Base-by-base conservation (phyloP, 2,888 invertebrate species). In the Nezara viridula region DNA sequence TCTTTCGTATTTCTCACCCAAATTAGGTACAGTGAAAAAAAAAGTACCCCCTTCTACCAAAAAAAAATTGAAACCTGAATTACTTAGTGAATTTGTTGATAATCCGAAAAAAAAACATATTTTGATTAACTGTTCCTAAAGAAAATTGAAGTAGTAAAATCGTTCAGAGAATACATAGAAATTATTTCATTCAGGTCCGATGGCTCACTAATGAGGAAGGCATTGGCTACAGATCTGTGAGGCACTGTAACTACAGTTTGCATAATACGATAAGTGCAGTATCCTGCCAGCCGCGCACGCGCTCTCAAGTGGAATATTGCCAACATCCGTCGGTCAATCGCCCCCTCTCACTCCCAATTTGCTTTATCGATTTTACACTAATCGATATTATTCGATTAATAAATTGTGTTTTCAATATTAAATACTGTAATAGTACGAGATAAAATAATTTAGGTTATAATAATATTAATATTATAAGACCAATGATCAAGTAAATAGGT, bases 291-390 rank as follows among this genome's bases (percentile, higher is more conserved):
- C 37, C 66, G 40, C 44, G 88, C 88, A 88, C 88, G 88, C 88
- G 86, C 37, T 47, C 88, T 86, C 73, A 88, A 88, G 88, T 88
- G 88, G 88, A 88, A 60, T 66, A 88, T 88, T 88, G 88, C 66
- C 32, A 44, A 14, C 73, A 44, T 88, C 88, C 88, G 88, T 19
- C 73, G 55, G 47, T 49, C 40, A 24, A n/a, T 37, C 66, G 66
- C 81, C 81, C 44, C 44, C 44, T n/a, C 81, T 44, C 40, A 44
- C 9, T 44, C 81, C 81, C 81, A 81, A 81, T 81, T 81, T 81
- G 24, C 24, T 37, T 21, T 73, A 73, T 73, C 66, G 66, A 37
- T 73, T 73, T 73, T 73, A 27, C 37, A 32, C 32, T 37, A 32
- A 19, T 37, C 37, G 7, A 7, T 73, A 37, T 37, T 7, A 32